Percentiles rank a stretch among this genome's conserved stretches.
phyloP scores from a whole-genome alignment of 23 tunicate genomes.

The Oikopleura vanhoeffeni region DNA sequence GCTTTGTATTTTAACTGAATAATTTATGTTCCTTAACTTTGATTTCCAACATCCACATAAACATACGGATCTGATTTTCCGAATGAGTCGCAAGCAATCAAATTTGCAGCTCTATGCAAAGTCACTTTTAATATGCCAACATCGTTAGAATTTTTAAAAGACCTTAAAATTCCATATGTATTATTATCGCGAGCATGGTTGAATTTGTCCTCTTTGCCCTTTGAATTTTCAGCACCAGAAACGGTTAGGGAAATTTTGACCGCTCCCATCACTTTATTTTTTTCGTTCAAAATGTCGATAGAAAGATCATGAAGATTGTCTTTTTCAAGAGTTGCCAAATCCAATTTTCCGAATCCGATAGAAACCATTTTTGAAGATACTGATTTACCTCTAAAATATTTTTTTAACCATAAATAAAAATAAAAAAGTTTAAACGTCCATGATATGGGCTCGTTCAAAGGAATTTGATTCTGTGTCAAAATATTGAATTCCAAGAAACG shows the following conservation, averaged over 20 bases:
- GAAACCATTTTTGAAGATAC: background rate
- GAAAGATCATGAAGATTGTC: background rate
- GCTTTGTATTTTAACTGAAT: too few species aligned
- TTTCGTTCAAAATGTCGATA: background rate
- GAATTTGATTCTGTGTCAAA: background rate
- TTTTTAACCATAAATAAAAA: too few species aligned
- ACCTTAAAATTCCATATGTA: background rate
- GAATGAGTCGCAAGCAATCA: background rate
- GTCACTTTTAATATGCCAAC: background rate
- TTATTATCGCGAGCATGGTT: background rate
- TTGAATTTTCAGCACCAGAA: background rate
- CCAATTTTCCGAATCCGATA: background rate
- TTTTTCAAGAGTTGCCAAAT: background rate
- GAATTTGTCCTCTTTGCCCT: background rate
- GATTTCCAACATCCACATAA: background rate
- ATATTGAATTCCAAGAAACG: too few species aligned
- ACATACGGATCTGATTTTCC: background rate
- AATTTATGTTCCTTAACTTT: background rate
- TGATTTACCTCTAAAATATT: background rate
- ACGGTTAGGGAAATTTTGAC: background rate
- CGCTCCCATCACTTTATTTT: background rate
- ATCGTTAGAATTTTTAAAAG: background rate
- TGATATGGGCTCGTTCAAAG: too few species aligned
- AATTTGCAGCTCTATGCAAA: background rate
- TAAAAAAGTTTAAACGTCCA: too few species aligned